Percentiles rank a stretch among this genome's conserved stretches.
These are phyloP conservation scores for Agrilus cyanescens DNA, from an alignment of 2,888 invertebrate species.

Conservation along the genomic window DNA sequence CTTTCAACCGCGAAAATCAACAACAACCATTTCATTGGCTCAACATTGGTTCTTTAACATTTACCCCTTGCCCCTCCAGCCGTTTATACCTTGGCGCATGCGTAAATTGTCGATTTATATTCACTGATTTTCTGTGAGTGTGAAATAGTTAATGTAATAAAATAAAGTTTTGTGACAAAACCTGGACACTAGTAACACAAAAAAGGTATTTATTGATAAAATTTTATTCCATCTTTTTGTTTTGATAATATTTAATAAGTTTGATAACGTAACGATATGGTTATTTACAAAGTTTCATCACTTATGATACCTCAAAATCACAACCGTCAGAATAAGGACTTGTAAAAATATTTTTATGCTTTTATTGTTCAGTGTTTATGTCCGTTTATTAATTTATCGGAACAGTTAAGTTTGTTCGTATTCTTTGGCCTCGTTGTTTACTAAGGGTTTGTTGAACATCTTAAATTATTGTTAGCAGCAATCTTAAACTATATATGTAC, in stretches of 20 bases:
- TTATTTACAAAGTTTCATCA: constrained; percentile 15
- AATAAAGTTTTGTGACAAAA: constrained; percentile 23
- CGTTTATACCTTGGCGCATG: constrained; percentile 18
- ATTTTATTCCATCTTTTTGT: constrained; percentile 16
- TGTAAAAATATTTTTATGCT: constrained; percentile 8
- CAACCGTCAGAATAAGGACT: constrained; percentile 17
- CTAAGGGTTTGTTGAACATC: constrained; percentile 2
- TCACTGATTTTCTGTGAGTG: constrained; percentile 19
- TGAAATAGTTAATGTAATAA: constrained; percentile 25
- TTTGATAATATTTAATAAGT: constrained; percentile 5
- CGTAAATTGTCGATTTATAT: constrained; percentile 23
- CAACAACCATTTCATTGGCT: constrained; percentile 16
- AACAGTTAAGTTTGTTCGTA: constrained; percentile 3
- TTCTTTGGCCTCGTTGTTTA: neutral
- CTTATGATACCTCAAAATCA: constrained; percentile 10
- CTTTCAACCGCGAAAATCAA: constrained; percentile 11
- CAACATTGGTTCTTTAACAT: constrained; percentile 3
- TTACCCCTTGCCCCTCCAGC: constrained; percentile 11
- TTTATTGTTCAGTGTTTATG: no score
- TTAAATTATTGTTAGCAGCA: constrained; percentile 2
- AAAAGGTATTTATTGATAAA: constrained; percentile 20
- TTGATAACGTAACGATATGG: constrained; percentile 1
- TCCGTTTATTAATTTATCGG: neutral
- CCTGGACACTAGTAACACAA: constrained; percentile 9
- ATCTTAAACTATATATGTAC: constrained; percentile 12